These are phyloP conservation scores for Hozukius guyotensis DNA, from an alignment of 2,797 vertebrate species.

Conservation along the genomic window DNA sequence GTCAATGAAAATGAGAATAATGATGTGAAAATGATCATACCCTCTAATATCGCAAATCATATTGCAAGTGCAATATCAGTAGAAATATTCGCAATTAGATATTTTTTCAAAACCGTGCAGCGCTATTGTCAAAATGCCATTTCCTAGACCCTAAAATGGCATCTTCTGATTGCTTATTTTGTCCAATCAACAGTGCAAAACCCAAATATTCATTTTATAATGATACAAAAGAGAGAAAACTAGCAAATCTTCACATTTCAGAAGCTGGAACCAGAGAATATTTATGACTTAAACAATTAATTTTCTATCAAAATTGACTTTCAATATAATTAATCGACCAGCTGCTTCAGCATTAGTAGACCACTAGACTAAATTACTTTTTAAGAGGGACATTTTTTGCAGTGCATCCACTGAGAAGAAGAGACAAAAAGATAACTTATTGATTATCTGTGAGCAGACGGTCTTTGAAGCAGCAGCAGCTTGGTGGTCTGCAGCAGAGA, in stretches of 20 bases:
- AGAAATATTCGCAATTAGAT: too few relatives aligned
- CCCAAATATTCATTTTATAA: not conserved
- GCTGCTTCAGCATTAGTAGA: not conserved
- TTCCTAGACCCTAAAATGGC: not conserved
- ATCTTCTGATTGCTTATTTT: not conserved
- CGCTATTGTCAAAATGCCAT: not conserved
- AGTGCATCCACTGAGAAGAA: not conserved
- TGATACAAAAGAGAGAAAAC: not conserved
- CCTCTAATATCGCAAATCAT: too few relatives aligned
- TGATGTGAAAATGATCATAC: too few relatives aligned
- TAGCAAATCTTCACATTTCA: not conserved
- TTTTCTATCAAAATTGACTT: not conserved
- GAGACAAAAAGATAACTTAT: not conserved
- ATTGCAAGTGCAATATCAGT: too few relatives aligned
- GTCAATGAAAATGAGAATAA: too few relatives aligned
- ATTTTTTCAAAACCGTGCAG: too few relatives aligned
- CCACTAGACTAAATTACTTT: not conserved
- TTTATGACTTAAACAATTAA: not conserved
- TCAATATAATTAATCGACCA: not conserved
- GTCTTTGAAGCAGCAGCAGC: not conserved
- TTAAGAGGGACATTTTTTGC: not conserved
- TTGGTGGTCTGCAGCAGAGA: not conserved
- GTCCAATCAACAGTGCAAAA: not conserved
- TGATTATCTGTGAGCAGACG: not conserved
- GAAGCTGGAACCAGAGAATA: not conserved